These are phyloP conservation scores for Drosophila mettleri DNA, from an alignment of 2,888 invertebrate species.

Conservation along the genomic window DNA sequence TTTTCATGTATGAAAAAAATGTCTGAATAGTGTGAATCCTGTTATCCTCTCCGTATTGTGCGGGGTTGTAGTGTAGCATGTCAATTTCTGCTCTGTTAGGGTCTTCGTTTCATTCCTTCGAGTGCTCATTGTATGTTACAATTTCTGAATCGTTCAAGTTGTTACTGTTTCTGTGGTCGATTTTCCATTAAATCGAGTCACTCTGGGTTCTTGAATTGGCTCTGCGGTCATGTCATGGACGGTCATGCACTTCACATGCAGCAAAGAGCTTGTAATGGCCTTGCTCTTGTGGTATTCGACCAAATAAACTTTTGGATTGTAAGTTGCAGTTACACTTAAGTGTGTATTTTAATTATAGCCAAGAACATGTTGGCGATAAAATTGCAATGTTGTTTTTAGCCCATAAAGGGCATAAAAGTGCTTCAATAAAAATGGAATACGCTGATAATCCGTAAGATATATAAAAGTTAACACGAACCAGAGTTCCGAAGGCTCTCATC, in stretches of 20 bases:
- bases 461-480: not conserved
- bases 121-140: conserved; percentile 53
- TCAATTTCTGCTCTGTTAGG: conserved; percentile 33
- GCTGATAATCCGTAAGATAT: not conserved
- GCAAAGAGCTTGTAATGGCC: conserved; percentile 28
- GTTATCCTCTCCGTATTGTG: conserved; percentile 16
- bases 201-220: conserved; percentile 68
- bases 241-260: conserved; percentile 24
- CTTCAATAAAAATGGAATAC: conserved; percentile 1
- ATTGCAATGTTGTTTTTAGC: conserved; percentile 1
- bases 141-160: conserved; percentile 73
- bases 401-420: conserved; percentile 1
- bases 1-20: too few relatives aligned
- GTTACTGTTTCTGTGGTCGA: conserved; percentile 77
- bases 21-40: conserved; percentile 55
- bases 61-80: conserved; percentile 39
- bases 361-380: not conserved
- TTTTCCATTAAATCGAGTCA: conserved; percentile 79
- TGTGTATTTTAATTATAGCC: conserved; percentile 9
- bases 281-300: conserved; percentile 37
- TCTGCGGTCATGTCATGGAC: conserved; percentile 65
- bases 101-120: conserved; percentile 7
- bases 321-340: conserved; percentile 17
- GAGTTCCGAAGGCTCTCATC: too few relatives aligned
- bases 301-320: conserved; percentile 23